Evolutionary conservation across 2,888 invertebrate species (phyloP), one percentile per base, ranked within the genome.

Genomic region (Hololepta plana): DNA sequence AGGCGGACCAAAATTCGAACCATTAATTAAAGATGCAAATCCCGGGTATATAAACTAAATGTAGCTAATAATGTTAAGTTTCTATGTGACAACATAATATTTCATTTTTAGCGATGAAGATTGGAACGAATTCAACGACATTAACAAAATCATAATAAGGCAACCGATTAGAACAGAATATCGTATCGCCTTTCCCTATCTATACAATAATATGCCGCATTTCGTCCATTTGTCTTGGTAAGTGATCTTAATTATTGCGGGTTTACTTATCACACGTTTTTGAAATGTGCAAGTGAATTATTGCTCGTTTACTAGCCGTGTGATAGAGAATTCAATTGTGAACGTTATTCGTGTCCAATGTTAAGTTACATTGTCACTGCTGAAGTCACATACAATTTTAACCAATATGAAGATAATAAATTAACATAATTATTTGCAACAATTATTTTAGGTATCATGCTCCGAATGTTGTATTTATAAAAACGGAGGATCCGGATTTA

Each of bases 101-200:
- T 13, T 34, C 14, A 16, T 19, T 34, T 36, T 23, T 42, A 80
- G 88, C 2, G 98, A 99, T 60, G 98, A 99, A 59, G 98, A 99
- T 53, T 99, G 98, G 98, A 99, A 99, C 59, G 98, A 99, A 59
- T 99, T 99, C 48, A 99, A 99, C 60, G 98, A 99, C 48, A 98
- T 99, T 40, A 98, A 99, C 55, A 99, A 99, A 60, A 96, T 99
- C 43, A 99, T 99, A 36, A 98, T 99, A 41, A 67, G 98, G 5
- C 96, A 98, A 48, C 96, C 96, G 3, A 87, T 99, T 38, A 69
- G 98, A 35, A 99, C 98, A 0, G 98, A 99, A 55, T 99, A 99
- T 53, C 72, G 98, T 39, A 99, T 99, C 47, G 98, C 98, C 1
- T 99, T 98, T 57, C 96, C 98, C 0, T 98, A 95, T 55, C 62